phyloP scores from a whole-genome alignment of 2,113 vertebrate genomes.

The Oenanthe oenanthe region DNA sequence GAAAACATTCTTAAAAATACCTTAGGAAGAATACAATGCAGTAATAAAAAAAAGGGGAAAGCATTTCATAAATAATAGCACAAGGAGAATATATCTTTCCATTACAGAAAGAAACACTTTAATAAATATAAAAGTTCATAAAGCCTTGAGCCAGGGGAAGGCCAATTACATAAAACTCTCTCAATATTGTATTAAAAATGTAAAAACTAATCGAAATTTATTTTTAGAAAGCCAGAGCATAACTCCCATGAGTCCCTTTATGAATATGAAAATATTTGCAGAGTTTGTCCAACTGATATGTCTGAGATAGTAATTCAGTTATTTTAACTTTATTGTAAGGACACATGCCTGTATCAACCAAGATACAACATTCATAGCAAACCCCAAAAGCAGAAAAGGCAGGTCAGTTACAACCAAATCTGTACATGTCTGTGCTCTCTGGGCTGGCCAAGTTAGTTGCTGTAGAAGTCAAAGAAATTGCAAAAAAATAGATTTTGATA shows the following conservation, averaged over 20 bases:
- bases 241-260: neutral
- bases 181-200: neutral
- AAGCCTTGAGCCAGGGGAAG: neutral
- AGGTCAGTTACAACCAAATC: neutral
- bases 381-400: neutral
- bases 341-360: neutral
- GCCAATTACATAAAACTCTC: neutral
- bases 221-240: neutral
- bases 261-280: neutral
- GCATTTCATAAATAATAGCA: neutral
- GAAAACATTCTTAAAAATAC: neutral
- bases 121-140: neutral
- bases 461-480: neutral
- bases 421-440: rapidly evolving
- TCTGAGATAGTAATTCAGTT: neutral
- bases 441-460: neutral
- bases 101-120: neutral
- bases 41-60: neutral
- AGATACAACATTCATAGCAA: neutral
- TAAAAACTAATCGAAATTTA: neutral
- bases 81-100: neutral
- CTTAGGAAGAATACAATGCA: neutral
- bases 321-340: neutral
- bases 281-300: neutral
- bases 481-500: neutral